Evolutionary conservation across 2,797 vertebrate genomes (phyloP), one percentile per base, ranked within the genome.

Genomic region (Micromesistius poutassou): DNA sequence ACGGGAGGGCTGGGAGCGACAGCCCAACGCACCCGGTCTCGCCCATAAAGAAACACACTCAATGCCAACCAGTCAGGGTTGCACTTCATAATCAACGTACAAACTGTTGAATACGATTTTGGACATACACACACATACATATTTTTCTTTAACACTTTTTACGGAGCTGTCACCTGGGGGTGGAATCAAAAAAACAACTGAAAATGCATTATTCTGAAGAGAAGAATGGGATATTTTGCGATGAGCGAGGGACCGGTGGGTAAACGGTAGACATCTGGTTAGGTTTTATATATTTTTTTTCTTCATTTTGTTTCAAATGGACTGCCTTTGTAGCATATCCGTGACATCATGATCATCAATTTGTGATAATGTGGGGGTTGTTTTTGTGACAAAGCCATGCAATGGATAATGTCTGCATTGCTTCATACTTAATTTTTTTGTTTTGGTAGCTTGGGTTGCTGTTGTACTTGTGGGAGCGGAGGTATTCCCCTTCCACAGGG

Each of bases 31-130:
- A 7, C 74, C 71, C 81, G 70, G 66, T 71, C 74, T 66, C 35
- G 70, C 74, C 79, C 46, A 50, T 83, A 82, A 84, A 86, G 42
- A 73, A 89, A 22, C 19, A 68, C 62, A 68, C 9, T 68, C 62
- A 72, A 85, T 88, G 89, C 87, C 88, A 85, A 86, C 82, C 85
- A 80, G 85, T 83, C 2, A 10, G 83, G 71, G 84, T 82, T 84
- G 83, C 74, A 77, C 81, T 84, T 79, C 36, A 70, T 55, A 72
- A 78, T 74, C 78, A 86, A 77, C 84, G 87, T 86, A 62, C 30
- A 46, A 82, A 84, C 87, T 83, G 82, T 83, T 71, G 1, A 42
- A 36, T 0, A 76, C 73, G 80, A 70, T 80, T 75, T 62, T 77
- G 80, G 70, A 76, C 66, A 76, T 31, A 77, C 33, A 76, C 62